These are phyloP conservation scores for Linnaemya vulpina DNA, from an alignment of 2,888 invertebrate species.

Conservation along the genomic window DNA sequence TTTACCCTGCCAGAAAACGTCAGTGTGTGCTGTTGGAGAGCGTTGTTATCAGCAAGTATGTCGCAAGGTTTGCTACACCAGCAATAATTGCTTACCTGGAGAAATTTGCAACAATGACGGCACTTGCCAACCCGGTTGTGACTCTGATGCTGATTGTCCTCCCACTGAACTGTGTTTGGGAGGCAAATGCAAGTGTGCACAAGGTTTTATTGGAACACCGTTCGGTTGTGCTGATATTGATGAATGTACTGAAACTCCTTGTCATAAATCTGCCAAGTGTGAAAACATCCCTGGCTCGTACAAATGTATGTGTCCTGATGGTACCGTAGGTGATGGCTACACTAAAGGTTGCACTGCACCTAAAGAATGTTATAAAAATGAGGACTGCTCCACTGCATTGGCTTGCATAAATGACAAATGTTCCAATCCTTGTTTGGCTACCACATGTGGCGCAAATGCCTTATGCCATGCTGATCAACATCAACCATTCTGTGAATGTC, in stretches of 20 bases:
- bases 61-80: slow-evolving; percentile 93
- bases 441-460: slow-evolving; percentile 90
- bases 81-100: slow-evolving; percentile 94
- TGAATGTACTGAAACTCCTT: slow-evolving; percentile 90
- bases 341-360: slow-evolving; percentile 89
- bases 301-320: slow-evolving; percentile 90
- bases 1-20: slow-evolving; percentile 89
- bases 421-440: slow-evolving; percentile 90
- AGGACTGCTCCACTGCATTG: slow-evolving; percentile 89
- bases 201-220: slow-evolving; percentile 89
- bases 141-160: slow-evolving; percentile 91
- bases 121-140: slow-evolving; percentile 92
- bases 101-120: slow-evolving; percentile 92
- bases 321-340: slow-evolving; percentile 89
- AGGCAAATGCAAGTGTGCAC: slow-evolving; percentile 89
- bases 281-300: slow-evolving; percentile 91
- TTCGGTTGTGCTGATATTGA: slow-evolving; percentile 92
- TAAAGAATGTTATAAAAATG: slow-evolving; percentile 89
- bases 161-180: slow-evolving; percentile 90
- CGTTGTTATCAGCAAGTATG: slow-evolving; percentile 91
- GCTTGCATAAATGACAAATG: slow-evolving; percentile 91
- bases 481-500: slow-evolving; percentile 89
- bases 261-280: slow-evolving; percentile 91
- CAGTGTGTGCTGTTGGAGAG: slow-evolving; percentile 92
- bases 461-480: slow-evolving; percentile 90